Base-by-base conservation (phyloP, 2,888 invertebrate genomes). In the Athalia rosae region DNA sequence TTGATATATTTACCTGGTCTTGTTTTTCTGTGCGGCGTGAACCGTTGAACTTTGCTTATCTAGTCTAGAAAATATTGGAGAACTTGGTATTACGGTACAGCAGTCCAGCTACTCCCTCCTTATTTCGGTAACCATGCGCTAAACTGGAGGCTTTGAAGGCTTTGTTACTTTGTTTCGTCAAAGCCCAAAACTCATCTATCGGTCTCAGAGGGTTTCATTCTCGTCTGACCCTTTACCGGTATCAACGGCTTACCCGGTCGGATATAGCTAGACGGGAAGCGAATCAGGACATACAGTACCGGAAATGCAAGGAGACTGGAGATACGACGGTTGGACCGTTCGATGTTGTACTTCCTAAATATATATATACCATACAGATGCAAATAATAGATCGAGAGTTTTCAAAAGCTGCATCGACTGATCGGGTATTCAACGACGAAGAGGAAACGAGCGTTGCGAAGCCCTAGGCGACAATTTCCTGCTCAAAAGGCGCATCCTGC, bases 391-490 rank as follows among this genome's bases (percentile, higher is more conserved):
- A 71, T 58, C 71, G 45, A n/a, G 45, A 71, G 71, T 71, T 71
- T 71, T 71, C 71, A 58, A 58, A 71, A 71, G 71, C 71, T 9
- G 13, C 71, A 71, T 71, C 71, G 71, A 11, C 58, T 71, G 71
- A 71, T 71, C 71, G 71, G 58, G 71, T 71, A 58, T 71, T 71
- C 71, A 71, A 71, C 71, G 58, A 43, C 58, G 45, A 58, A 71
- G 71, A 71, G 71, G 71, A 71, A 71, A 71, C 71, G 71, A 71
- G 71, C 71, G 71, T 13, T 71, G 71, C 71, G 58, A 71, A 56
- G 71, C 71, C 71, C 58, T 71, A 45, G 71, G 71, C 71, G 71
- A 71, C 71, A 71, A 71, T 71, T 71, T 71, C 71, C 71, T 71
- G 71, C 71, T 71, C 71, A 71, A 71, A 71, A 58, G 71, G 58